phyloP scores from a whole-genome alignment of 2,797 vertebrate genomes.

The Aplochiton taeniatus region DNA sequence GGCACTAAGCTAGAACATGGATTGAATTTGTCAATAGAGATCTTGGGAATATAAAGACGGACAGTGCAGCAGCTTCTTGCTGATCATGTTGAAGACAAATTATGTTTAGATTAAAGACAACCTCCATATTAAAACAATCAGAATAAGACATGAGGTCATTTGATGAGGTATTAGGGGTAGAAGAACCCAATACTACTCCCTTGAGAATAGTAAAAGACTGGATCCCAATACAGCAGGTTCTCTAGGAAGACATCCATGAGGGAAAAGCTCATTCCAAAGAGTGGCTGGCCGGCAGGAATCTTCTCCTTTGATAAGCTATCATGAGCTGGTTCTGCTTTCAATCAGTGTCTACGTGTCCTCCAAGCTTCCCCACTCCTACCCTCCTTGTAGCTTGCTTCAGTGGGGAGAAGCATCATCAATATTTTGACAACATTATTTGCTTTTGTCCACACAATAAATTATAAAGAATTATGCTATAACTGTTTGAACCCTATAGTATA shows the following conservation, averaged over 20 bases:
- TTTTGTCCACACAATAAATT: no score
- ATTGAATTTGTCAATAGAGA: conserved; percentile 2
- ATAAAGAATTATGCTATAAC: no score
- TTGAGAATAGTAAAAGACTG: conserved; percentile 37
- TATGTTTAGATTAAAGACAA: conserved; percentile 3
- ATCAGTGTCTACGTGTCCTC: conserved; percentile 40
- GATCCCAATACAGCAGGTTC: conserved; percentile 39
- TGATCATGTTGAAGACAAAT: conserved; percentile 4
- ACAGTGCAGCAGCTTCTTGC: not conserved
- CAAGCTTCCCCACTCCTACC: conserved; percentile 32
- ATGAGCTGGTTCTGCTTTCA: conserved; percentile 34
- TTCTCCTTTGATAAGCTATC: conserved; percentile 59
- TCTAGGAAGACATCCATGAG: conserved; percentile 33
- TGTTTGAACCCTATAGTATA: no score
- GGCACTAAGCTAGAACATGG: not conserved
- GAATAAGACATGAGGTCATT: not conserved
- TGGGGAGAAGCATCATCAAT: conserved; percentile 39
- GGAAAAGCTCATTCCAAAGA: conserved; percentile 29
- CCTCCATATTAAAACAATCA: not conserved
- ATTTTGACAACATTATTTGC: conserved; percentile 26
- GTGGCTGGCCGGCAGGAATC: conserved; percentile 29
- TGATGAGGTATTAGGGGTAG: conserved; percentile 6
- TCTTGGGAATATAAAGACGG: not conserved
- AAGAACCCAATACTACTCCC: conserved; percentile 27
- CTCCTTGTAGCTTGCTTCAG: conserved; percentile 36